Base-by-base conservation (phyloP, 2,888 invertebrate genomes). In the Drosophila acutilabella region DNA sequence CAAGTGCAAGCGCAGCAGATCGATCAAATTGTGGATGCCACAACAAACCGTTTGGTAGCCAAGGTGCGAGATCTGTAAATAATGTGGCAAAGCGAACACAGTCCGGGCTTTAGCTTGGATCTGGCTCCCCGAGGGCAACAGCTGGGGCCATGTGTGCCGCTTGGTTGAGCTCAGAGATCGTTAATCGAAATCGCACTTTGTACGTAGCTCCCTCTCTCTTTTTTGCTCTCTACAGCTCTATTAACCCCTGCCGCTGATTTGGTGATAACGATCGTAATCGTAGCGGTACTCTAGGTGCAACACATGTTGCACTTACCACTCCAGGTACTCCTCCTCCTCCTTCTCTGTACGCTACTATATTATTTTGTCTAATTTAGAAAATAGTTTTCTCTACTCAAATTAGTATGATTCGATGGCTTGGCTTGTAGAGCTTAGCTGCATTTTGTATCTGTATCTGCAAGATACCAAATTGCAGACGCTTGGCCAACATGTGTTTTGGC, bases 261-360 rank as follows among this genome's bases (percentile, higher is more conserved):
- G 88, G 91, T 91, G 91, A 91, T 91, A 92, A 91, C 92, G 91
- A 91, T 92, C 91, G 84, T 84, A 90, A 81, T 78, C 74, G 73
- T 88, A 88, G 86, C 88, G 88, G 83, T 80, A 80, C 75, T 74
- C 64, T 71, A 71, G 71, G 86, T 74, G 75, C 82, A 86, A 88
- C 89, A 89, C 88, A 85, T 85, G 89, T 85, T 89, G 88, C 88
- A 80, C 75, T 79, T 72, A 54, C 36, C 13, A 36, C 13, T 36
- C 36, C 6, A 2, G 30, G 1, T 7, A 26, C 30, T 18, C 33
- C 33, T 40, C 13, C 1, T 20, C 59, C 41, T 26, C 16, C 30
- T 18, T 0, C 36, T 45, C 48, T 57, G 61, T 54, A 50, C 44
- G 20, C 64, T 64, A 67, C 72, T 74, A 42, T 86, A 82, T 88